These are phyloP conservation scores for Chloroclysta siterata DNA, from an alignment of 2,888 invertebrate genomes.

Conservation along the genomic window DNA sequence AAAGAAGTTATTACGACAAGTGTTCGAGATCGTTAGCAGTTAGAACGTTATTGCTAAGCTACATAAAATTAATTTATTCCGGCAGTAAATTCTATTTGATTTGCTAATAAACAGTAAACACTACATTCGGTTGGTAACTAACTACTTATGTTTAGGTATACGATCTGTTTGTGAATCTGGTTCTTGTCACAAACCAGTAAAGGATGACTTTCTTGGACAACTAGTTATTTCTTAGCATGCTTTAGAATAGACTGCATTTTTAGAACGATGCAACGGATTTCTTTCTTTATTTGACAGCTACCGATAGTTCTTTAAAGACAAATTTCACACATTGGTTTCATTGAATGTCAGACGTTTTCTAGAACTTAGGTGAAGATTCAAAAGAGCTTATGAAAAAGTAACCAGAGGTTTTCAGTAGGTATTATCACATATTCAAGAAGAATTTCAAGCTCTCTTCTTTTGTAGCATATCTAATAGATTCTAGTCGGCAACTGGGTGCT, in stretches of 20 bases:
- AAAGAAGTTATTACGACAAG: slow-evolving; percentile 33
- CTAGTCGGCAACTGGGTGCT: background rate
- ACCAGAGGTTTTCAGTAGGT: too few species aligned
- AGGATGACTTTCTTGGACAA: background rate
- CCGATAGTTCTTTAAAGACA: too few species aligned
- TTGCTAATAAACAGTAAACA: slow-evolving; percentile 50
- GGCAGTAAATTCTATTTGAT: slow-evolving; percentile 50
- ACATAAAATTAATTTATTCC: slow-evolving; percentile 59
- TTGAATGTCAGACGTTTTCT: too few species aligned
- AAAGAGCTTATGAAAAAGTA: too few species aligned
- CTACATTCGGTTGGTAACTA: slow-evolving; percentile 32
- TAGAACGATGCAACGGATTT: too few species aligned
- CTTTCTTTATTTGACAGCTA: too few species aligned
- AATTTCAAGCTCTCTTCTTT: too few species aligned
- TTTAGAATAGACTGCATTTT: too few species aligned
- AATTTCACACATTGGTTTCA: too few species aligned
- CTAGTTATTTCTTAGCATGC: background rate
- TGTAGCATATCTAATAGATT: background rate
- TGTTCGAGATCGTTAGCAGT: slow-evolving; percentile 43
- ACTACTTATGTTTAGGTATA: background rate
- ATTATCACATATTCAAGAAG: too few species aligned
- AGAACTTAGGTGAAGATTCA: too few species aligned
- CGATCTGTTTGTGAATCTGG: background rate
- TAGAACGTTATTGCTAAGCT: slow-evolving; percentile 47
- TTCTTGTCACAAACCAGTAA: background rate